Conservation (phyloP, 2,888 invertebrate species). For the Heliconius aoede region DNA sequence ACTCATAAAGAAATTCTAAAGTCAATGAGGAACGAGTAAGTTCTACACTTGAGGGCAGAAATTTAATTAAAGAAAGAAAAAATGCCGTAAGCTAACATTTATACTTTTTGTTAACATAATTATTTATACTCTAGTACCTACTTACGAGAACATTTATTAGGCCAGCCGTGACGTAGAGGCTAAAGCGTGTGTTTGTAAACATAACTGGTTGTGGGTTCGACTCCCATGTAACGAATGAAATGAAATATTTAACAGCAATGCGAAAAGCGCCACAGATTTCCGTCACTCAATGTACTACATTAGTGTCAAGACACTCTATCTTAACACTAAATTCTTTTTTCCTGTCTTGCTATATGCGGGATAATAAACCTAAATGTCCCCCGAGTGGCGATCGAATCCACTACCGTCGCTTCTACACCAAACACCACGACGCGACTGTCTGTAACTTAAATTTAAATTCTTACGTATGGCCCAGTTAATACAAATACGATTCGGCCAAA, state of each 20-base stretch:
- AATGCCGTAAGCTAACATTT: neutral
- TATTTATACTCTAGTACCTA: neutral
- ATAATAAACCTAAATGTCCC: too few species aligned
- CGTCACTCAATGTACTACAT: too few species aligned
- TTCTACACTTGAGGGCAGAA: neutral
- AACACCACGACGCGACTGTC: neutral
- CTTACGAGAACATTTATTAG: neutral
- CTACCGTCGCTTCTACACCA: neutral
- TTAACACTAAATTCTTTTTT: too few species aligned
- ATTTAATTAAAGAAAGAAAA: slow-evolving; percentile 12
- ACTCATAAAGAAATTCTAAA: neutral
- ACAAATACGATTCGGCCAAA: neutral
- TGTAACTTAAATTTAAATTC: neutral
- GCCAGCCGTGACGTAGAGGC: too few species aligned
- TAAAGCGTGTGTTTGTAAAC: too few species aligned
- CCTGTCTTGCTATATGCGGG: too few species aligned
- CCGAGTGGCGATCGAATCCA: neutral
- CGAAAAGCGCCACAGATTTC: too few species aligned
- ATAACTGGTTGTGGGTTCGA: too few species aligned
- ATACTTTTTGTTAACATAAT: neutral
- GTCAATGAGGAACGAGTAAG: neutral
- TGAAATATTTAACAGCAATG: too few species aligned
- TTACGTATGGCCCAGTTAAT: neutral
- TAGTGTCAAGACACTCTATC: too few species aligned
- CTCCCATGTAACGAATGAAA: too few species aligned